Base-by-base conservation (phyloP, 2,113 vertebrate genomes). In the Leptobrachium leishanense region DNA sequence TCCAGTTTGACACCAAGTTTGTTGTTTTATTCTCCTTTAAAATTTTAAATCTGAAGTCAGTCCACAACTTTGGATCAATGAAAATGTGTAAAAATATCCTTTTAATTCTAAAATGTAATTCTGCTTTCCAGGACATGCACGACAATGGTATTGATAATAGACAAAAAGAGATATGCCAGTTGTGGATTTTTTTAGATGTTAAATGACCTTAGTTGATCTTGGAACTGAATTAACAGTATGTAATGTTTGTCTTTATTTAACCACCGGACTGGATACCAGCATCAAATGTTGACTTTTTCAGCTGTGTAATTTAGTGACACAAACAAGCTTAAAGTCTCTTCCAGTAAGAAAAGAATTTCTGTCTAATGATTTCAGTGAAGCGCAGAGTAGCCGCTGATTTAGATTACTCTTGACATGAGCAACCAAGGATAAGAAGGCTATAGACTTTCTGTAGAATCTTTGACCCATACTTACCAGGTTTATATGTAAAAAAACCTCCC, bases 361-460 rank as follows among this genome's bases (percentile, higher is more conserved):
- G 55, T 15, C 67, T 40, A 11, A 15, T 42, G 53, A 39, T 70
- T 79, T 72, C 39, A 54, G 59, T 54, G 67, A 72, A 39, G 59
- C 31, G 13, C n/a, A 42, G 50, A 42, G 71, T 40, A 66, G 44
- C 31, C 42, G 3, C 2, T 72, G 69, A 79, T 65, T 70, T 44
- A 66, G 9, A 79, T 67, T 72, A 66, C 43, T 50, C 9, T 72
- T 73, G 77, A 72, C 77, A 72, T 73, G 50, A 44, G 46, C 70
- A 79, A 67, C 70, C 62, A 73, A 79, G 77, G 46, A 67, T 55
- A 73, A 73, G 46, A 43, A 79, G 20, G 4, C 62, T 79, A 20
- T 62, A 43, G 77, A 57, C 63, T 72, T 72, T 72, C 46, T 66
- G 69, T 66, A 31, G 44, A 46, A 78, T 66, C 44, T 73, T n/a